Base-by-base conservation (phyloP, 2,888 invertebrate species). In the Scaptomyza parva region DNA sequence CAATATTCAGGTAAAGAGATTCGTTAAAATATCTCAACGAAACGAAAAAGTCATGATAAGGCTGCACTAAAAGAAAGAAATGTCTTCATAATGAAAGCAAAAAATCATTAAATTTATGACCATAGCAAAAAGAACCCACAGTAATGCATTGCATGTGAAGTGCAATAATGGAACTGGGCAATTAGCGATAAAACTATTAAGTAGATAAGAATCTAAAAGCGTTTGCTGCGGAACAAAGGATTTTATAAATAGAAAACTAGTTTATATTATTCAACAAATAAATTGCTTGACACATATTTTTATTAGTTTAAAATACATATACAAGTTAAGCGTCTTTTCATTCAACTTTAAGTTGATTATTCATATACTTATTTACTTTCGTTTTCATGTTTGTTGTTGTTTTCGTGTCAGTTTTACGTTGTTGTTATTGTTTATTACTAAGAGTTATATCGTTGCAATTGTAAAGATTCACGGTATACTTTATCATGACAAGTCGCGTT, bases 281-380 rank as follows among this genome's bases (percentile, higher is more conserved):
- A 30, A 3, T 30, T 12, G 8, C 12, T 30, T 30, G 5, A 30
- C 12, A 12, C 30, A 30, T 30, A 12, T 12, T 6, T 28, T 11
- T 11, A 28, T 30, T 30, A 30, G 28, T 30, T 30, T 12, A n/a
- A n/a, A n/a, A n/a, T n/a, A n/a, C n/a, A 35, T 8, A 35, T 35
- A 7, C 8, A 14, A 7, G 14, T 14, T 6, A 12, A 6, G 33
- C n/a, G n/a, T 33, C n/a, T 33, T 33, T 33, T 2, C 5, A 33
- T 33, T 33, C 20, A 26, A 53, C 52, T 18, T 53, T 54, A 18
- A 54, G 14, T 41, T 73, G 18, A 53, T 61, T 41, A 51, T 8
- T 28, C 20, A 6, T 30, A n/a, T 20, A 73, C 37, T 37, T 83
- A 82, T 82, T 83, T 83, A 83, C 88, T 83, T 83, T 88, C 62